Evolutionary conservation across 2,797 vertebrate species (phyloP).

Genomic region (Phoeniculus purpureus): DNA sequence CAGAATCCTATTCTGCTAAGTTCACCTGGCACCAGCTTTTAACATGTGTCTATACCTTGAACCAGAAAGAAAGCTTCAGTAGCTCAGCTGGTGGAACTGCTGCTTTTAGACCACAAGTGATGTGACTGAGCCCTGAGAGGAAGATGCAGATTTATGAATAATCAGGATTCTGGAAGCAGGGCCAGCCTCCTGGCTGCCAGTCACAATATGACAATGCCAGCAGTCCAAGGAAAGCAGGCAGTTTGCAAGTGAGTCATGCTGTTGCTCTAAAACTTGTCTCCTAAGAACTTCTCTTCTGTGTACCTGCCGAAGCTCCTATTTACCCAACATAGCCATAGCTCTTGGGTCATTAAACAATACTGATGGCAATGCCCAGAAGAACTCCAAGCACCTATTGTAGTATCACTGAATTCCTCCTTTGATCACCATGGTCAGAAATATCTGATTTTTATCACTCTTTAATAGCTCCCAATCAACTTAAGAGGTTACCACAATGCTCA

Average conservation of each 20-base stretch:
- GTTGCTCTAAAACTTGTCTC: neutral
- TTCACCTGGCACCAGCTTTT: constrained; percentile 16
- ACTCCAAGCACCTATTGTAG: constrained; percentile 65
- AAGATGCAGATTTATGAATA: constrained; percentile 13
- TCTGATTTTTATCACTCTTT: constrained; percentile 75
- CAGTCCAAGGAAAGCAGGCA: neutral
- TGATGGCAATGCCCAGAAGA: constrained; percentile 50
- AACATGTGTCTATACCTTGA: neutral
- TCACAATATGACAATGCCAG: neutral
- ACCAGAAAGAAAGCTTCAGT: constrained; percentile 17
- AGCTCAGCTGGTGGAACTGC: constrained; percentile 6
- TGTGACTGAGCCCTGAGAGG: neutral
- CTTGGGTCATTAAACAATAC: constrained; percentile 75
- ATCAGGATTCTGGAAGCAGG: neutral
- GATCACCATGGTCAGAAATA: constrained; percentile 70
- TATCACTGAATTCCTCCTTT: constrained; percentile 71
- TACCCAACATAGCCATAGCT: constrained; percentile 31
- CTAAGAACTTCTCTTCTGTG: neutral
- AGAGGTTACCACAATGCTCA: constrained; percentile 69
- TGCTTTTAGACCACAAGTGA: constrained; percentile 5
- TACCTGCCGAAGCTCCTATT: constrained; percentile 38
- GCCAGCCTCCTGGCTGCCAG: neutral
- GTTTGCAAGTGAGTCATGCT: neutral
- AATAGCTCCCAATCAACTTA: constrained; percentile 66
- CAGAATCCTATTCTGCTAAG: neutral